These are phyloP conservation scores for Imbricaverruca yamaguchii DNA, from an alignment of 2,888 invertebrate genomes.

Conservation along the genomic window DNA sequence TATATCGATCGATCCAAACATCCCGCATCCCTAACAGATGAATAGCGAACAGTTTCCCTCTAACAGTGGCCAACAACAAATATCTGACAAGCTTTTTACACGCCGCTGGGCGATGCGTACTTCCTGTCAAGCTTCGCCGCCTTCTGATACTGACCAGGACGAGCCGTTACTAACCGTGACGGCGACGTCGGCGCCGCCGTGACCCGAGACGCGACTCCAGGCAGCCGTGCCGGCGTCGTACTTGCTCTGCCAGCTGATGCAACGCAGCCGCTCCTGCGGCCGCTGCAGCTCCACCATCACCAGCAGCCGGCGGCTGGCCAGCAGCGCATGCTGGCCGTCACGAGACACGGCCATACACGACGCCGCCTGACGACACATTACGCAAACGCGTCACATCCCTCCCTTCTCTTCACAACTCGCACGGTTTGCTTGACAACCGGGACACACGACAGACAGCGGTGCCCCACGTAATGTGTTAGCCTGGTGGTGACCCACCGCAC, in stretches of 20 bases:
- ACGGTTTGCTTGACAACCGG: neutral
- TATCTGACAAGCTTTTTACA: no score
- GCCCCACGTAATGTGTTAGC: neutral
- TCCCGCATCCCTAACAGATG: no score
- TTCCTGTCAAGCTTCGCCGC: no score
- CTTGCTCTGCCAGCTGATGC: constrained; percentile 7
- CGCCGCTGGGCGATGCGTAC: no score
- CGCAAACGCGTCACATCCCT: neutral
- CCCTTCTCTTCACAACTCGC: no score
- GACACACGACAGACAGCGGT: neutral
- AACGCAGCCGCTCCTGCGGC: neutral
- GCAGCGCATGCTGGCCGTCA: neutral
- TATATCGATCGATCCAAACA: no score
- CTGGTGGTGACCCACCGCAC: neutral
- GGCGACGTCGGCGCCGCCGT: neutral
- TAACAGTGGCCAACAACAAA: no score
- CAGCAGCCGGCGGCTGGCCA: constrained; percentile 17
- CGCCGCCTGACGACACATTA: neutral
- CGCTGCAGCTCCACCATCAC: constrained; percentile 14
- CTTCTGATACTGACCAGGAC: no score
- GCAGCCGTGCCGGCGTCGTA: constrained; percentile 9
- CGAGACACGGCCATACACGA: neutral
- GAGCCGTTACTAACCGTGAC: neutral
- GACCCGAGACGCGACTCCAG: neutral
- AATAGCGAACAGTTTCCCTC: no score